Base-by-base conservation (phyloP, 2,888 invertebrate species). In the Sussaba pulchella region DNA sequence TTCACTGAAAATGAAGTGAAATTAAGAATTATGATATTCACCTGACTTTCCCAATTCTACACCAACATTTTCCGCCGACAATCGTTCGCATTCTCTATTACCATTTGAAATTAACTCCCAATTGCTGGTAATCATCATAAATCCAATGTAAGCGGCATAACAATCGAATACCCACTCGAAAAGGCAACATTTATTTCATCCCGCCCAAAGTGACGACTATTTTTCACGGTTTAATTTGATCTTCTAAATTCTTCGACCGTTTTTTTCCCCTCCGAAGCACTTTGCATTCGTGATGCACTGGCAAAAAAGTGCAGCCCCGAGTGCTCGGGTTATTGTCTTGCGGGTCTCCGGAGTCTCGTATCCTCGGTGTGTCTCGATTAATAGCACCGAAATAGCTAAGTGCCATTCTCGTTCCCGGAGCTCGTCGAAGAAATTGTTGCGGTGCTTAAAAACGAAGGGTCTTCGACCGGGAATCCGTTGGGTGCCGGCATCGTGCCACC, bases 291-390 rank as follows among this genome's bases (percentile, higher is more conserved):
- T 47, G 41, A 43, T 50, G 64, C 69, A 54, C 43, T 52, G 45
- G 54, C 59, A 41, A 61, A 72, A 64, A 57, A 59, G 61, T 69
- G 70, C 70, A 47, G 31, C 45, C 43, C 71, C 19, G 63, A 67
- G 74, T 71, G 36, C n/a, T n/a, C n/a, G 43, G 57, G 74, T 31
- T 69, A 85, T 85, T 81, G 81, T 80, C 78, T 59, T 80, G 43
- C 67, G 79, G 47, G 82, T 84, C 88, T 85, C 88, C 36, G 59
- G 87, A 86, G 88, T 81, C 86, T 86, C 87, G 83, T 87, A 84
- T 82, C 78, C 78, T 71, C 66, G 75, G 50, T 82, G 82, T 81
- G 83, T 81, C 75, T 82, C 85, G 85, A 85, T 85, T 85, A 87
- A 88, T 86, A 83, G 86, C 72, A 78, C 74, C 72, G 64, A 82